Percentiles rank a stretch among this genome's conserved stretches.
Evolutionary conservation across 1,140 invertebrate genomes (phyloP).

Genomic region (Radopholus similis): DNA sequence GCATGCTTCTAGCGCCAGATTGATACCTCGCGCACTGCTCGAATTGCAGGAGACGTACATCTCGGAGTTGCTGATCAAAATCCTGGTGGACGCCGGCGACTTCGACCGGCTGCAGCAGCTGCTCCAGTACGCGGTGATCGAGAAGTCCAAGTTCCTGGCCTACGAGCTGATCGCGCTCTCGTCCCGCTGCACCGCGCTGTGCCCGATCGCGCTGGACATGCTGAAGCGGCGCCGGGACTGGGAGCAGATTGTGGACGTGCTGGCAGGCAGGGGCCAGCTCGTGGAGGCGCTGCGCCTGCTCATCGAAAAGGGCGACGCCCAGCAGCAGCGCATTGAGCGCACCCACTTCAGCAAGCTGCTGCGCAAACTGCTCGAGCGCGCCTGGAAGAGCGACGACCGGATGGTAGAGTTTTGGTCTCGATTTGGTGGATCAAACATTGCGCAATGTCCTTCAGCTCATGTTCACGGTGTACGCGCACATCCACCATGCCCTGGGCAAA

Average conservation of each 20-base stretch:
- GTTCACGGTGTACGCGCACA: not conserved
- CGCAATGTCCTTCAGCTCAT: too few relatives aligned
- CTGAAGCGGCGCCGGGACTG: constrained; percentile 7
- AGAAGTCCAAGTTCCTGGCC: constrained; percentile 18
- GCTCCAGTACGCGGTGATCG: constrained; percentile 15
- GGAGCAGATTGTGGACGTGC: constrained; percentile 12
- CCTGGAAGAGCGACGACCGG: not conserved
- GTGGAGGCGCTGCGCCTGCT: constrained; percentile 10
- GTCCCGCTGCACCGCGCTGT: constrained; percentile 1
- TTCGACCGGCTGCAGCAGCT: constrained; percentile 2
- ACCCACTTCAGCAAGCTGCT: not conserved
- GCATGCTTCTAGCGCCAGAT: too few relatives aligned
- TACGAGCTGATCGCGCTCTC: constrained; percentile 14
- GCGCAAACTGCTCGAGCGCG: not conserved
- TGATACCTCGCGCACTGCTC: not conserved
- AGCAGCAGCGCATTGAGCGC: not conserved
- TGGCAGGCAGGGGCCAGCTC: not conserved
- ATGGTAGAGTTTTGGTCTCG: not conserved
- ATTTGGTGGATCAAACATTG: too few relatives aligned
- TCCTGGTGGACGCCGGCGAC: not conserved
- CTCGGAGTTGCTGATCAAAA: constrained; percentile 8
- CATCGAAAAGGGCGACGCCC: not conserved
- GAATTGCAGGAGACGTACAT: constrained; percentile 3
- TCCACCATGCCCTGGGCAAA: not conserved
- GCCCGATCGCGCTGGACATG: constrained; percentile 14